A percentile compares a stretch with the other conserved stretches of the same genome.
Evolutionary conservation across 2,888 invertebrate species (phyloP).

Genomic region (Ramazzottius varieornatus): DNA sequence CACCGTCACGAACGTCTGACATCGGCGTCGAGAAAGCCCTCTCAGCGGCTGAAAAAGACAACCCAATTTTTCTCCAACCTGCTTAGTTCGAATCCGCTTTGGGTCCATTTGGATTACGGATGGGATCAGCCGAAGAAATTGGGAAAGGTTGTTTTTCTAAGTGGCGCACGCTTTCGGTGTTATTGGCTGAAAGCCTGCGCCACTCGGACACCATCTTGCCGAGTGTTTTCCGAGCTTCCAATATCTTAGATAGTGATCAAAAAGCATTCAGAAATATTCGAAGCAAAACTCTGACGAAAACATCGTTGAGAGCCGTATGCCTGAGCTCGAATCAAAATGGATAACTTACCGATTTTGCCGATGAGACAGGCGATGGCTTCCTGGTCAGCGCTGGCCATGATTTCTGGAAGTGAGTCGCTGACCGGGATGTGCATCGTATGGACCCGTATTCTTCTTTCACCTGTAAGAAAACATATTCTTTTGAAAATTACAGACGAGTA

Average conservation of each 20-base stretch:
- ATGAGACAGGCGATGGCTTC: slow-evolving; percentile 71
- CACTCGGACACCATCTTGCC: not conserved
- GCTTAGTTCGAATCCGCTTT: too few species aligned
- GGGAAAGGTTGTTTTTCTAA: too few species aligned
- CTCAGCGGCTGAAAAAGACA: slow-evolving; percentile 45
- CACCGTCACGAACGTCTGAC: slow-evolving; percentile 76
- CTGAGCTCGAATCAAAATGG: too few species aligned
- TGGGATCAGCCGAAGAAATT: slow-evolving; percentile 2
- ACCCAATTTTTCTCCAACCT: too few species aligned
- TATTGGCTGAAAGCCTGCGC: too few species aligned
- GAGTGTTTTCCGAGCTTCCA: not conserved
- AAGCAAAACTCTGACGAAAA: too few species aligned
- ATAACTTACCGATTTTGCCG: slow-evolving; percentile 70
- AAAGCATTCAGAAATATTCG: too few species aligned
- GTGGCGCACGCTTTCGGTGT: too few species aligned
- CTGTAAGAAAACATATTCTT: slow-evolving; percentile 28
- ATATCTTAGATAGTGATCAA: too few species aligned
- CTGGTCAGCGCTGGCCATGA: slow-evolving; percentile 66
- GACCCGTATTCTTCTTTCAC: slow-evolving; percentile 81
- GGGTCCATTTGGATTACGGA: too few species aligned
- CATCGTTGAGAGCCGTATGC: too few species aligned
- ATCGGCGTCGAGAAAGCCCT: slow-evolving; percentile 56
- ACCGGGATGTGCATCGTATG: slow-evolving; percentile 87
- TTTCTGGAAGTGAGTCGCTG: slow-evolving; percentile 50
- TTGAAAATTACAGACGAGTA: too few species aligned